phyloP scores from a whole-genome alignment of 2,797 vertebrate genomes.

The Heterohyrax brucei region DNA sequence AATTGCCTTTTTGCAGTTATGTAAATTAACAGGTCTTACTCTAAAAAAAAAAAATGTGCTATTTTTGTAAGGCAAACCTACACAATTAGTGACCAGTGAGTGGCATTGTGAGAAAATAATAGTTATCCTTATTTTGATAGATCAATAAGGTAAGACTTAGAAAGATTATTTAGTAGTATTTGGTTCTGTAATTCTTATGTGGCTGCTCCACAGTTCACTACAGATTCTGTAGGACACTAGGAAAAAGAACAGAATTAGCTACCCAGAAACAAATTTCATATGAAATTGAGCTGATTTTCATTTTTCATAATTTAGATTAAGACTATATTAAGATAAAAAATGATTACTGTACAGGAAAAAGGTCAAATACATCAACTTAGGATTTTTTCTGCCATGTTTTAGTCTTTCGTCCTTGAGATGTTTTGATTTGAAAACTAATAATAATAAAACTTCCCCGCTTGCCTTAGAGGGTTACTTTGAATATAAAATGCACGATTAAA shows the following conservation, averaged over 20 bases:
- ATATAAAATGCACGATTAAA: neutral
- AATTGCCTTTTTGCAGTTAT: neutral
- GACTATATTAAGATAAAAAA: neutral
- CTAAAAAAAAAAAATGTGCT: neutral
- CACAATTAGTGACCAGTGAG: neutral
- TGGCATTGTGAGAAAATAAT: neutral
- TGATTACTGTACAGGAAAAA: neutral
- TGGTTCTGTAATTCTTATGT: neutral
- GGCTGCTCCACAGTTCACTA: neutral
- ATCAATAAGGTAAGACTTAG: neutral
- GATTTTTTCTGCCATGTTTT: neutral
- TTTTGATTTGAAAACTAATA: neutral
- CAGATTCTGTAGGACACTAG: neutral
- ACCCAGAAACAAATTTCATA: neutral
- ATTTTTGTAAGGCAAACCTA: neutral
- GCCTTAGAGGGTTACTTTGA: neutral
- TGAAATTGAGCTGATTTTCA: neutral
- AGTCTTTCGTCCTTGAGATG: neutral
- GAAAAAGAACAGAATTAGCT: neutral
- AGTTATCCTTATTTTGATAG: neutral
- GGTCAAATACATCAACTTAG: neutral
- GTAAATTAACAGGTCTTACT: neutral
- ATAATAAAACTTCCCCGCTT: neutral
- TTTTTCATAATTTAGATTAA: neutral
- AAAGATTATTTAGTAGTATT: slow-evolving; percentile 19